Evolutionary conservation across 1,140 invertebrate genomes (phyloP).

Genomic region (Archivesica marissinica): DNA sequence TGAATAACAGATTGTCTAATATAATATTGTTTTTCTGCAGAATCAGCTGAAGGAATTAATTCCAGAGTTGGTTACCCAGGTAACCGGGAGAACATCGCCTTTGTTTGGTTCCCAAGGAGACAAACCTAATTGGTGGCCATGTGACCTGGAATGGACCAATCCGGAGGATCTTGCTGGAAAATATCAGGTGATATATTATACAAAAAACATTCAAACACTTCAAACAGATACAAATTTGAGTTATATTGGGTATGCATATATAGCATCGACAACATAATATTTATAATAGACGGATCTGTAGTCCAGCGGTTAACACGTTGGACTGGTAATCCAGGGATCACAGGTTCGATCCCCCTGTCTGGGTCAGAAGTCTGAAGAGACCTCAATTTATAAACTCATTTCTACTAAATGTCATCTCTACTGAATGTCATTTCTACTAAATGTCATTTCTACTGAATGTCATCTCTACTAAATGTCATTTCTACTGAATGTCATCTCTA

Average conservation of each 20-base stretch:
- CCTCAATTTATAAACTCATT: not conserved
- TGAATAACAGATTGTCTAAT: not conserved
- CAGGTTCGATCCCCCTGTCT: too few species aligned
- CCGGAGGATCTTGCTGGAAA: conserved; percentile 7
- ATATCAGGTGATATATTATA: conserved; percentile 39
- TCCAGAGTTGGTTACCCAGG: conserved; percentile 37
- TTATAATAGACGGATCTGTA: too few species aligned
- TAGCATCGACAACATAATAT: not conserved
- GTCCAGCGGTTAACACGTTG: too few species aligned
- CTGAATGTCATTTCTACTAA: too few species aligned
- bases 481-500: too few species aligned
- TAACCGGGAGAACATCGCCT: conserved; percentile 31
- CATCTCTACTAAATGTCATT: too few species aligned
- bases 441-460: too few species aligned
- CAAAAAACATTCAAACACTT: too few species aligned
- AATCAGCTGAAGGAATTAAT: conserved; percentile 43
- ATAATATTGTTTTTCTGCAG: conserved; percentile 8
- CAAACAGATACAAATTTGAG: not conserved
- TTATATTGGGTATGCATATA: not conserved
- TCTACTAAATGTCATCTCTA: too few species aligned
- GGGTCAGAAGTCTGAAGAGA: not conserved
- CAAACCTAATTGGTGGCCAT: conserved; percentile 54
- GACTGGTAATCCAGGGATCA: too few species aligned
- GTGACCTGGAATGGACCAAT: conserved; percentile 34
- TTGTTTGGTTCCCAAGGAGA: conserved; percentile 14